A percentile compares a stretch with the other conserved stretches of the same genome.
Evolutionary conservation across 2,888 invertebrate genomes (phyloP).

Genomic region (Trichogramma dendrolimi): DNA sequence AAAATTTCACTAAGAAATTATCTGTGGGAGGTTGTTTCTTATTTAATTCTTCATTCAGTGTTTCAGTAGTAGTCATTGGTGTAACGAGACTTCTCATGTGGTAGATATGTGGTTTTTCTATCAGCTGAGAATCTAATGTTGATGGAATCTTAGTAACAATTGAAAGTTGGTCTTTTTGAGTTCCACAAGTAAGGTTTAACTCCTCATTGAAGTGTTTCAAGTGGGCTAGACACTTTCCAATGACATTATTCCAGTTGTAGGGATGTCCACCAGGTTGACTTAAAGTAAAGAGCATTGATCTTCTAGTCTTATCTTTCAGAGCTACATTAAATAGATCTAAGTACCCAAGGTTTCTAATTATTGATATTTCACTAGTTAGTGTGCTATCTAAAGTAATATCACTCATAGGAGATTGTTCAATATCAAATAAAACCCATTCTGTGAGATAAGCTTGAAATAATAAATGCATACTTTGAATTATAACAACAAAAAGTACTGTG

Average conservation of each 20-base stretch:
- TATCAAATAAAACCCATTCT: slow-evolving; percentile 65
- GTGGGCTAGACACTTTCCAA: slow-evolving; percentile 61
- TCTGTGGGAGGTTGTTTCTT: slow-evolving; percentile 27
- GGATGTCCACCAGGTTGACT: slow-evolving; percentile 85
- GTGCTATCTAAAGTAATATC: slow-evolving; percentile 61
- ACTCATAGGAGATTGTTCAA: slow-evolving; percentile 53
- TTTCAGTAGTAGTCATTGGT: slow-evolving; percentile 7
- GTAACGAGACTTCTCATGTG: slow-evolving; percentile 45
- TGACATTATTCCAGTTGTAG: slow-evolving; percentile 76
- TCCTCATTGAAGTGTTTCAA: slow-evolving; percentile 66
- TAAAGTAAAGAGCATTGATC: slow-evolving; percentile 66
- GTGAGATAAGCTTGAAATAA: slow-evolving; percentile 69
- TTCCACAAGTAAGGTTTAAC: slow-evolving; percentile 53
- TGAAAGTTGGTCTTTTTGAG: slow-evolving; percentile 34
- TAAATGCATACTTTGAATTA: slow-evolving; percentile 66
- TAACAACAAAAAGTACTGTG: slow-evolving; percentile 65
- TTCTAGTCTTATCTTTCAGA: slow-evolving; percentile 59
- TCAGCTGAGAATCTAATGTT: slow-evolving; percentile 34
- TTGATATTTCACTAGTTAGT: slow-evolving; percentile 60
- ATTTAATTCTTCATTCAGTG: background rate
- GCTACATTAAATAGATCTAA: slow-evolving; percentile 68
- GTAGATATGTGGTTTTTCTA: slow-evolving; percentile 39
- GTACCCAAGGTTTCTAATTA: slow-evolving; percentile 72
- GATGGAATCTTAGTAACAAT: slow-evolving; percentile 24
- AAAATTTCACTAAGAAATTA: slow-evolving; percentile 36